Percentiles rank a stretch among this genome's conserved stretches.
These are phyloP conservation scores for Trichogramma evanescens DNA, from an alignment of 2,888 invertebrate genomes.

Conservation along the genomic window DNA sequence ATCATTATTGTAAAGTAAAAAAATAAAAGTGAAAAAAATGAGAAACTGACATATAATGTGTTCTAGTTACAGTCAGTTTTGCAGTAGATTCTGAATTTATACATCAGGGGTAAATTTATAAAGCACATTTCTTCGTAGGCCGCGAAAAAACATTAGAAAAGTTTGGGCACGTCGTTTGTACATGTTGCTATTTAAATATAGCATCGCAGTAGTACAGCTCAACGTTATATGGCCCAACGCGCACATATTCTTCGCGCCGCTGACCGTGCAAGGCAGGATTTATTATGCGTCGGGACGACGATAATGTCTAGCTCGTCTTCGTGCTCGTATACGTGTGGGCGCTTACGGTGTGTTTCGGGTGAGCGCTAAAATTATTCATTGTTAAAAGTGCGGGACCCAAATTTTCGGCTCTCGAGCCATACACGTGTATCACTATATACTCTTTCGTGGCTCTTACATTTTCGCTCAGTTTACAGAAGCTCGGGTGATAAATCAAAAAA, in stretches of 20 bases:
- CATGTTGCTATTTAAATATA: too few relatives aligned
- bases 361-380: slow-evolving; percentile 29
- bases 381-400: slow-evolving; percentile 16
- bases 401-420: neutral
- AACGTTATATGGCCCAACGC: neutral
- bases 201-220: too few relatives aligned
- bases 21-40: too few relatives aligned
- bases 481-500: slow-evolving; percentile 26
- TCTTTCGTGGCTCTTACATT: neutral
- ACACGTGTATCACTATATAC: slow-evolving; percentile 1
- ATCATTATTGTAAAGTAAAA: too few relatives aligned
- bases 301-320: slow-evolving; percentile 13
- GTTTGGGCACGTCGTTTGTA: slow-evolving; percentile 1
- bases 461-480: too few relatives aligned
- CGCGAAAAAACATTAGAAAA: slow-evolving; percentile 19
- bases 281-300: slow-evolving; percentile 24
- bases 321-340: slow-evolving; percentile 10
- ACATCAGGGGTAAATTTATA: slow-evolving; percentile 11
- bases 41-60: too few relatives aligned
- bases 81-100: too few relatives aligned
- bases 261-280: slow-evolving; percentile 14
- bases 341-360: neutral
- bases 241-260: neutral
- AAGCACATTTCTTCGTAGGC: slow-evolving; percentile 15
- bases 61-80: too few relatives aligned